phyloP scores from a whole-genome alignment of 2,888 invertebrate species.

The Lottia gigantea region DNA sequence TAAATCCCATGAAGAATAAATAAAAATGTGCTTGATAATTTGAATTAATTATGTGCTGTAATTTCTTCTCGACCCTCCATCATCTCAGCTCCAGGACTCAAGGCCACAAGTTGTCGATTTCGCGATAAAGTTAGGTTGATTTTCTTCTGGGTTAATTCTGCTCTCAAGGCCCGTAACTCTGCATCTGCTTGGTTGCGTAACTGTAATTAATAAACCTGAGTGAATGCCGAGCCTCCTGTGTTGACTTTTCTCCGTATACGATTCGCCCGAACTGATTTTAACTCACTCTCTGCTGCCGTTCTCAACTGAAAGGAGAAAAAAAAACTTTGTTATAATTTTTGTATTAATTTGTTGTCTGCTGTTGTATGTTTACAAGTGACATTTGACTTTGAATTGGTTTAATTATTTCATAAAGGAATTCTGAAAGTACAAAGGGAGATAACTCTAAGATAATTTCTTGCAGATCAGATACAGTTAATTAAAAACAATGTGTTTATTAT shows the following conservation, averaged over 20 bases:
- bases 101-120: constrained; percentile 61
- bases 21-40: too few relatives aligned
- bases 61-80: background rate
- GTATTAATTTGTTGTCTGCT: too few relatives aligned
- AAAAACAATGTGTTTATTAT: too few relatives aligned
- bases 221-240: constrained; percentile 33
- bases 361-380: too few relatives aligned
- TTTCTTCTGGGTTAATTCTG: constrained; percentile 71
- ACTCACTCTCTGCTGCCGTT: constrained; percentile 69
- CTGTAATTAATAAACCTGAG: constrained; percentile 57
- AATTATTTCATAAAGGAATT: too few relatives aligned
- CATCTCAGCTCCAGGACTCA: constrained; percentile 22
- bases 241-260: constrained; percentile 69
- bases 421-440: too few relatives aligned
- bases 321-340: too few relatives aligned
- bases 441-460: too few relatives aligned
- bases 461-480: too few relatives aligned
- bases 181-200: constrained; percentile 71
- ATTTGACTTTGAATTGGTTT: too few relatives aligned
- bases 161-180: constrained; percentile 70
- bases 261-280: constrained; percentile 67
- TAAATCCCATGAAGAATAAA: too few relatives aligned
- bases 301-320: constrained; percentile 62
- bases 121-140: constrained; percentile 69
- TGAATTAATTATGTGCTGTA: background rate